Base-by-base conservation (phyloP, 2,797 vertebrate species). In the Taeniopygia guttata region DNA sequence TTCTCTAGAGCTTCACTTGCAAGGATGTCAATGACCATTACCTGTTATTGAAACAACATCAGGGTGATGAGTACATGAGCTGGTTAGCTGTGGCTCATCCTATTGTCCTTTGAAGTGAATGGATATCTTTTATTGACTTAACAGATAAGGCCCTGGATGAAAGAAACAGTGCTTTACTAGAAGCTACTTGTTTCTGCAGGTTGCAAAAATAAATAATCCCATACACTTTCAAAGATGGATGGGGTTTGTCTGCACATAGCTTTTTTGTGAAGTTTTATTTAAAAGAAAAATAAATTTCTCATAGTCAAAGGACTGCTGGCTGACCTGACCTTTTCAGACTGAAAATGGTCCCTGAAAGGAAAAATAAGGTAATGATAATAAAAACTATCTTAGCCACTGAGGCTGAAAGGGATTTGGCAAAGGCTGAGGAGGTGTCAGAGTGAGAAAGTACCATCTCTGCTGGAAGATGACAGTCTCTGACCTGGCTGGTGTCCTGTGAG, bases 391-490 rank as follows among this genome's bases (percentile, higher is more conserved):
- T 55, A 55, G 60, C 73, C 54, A 52, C 87, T 85, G n/a, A n/a
- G n/a, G n/a, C n/a, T n/a, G n/a, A 90, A 82, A 92, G 49, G 45
- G 45, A 74, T 82, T 90, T 97, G 94, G 70, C 84, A 94, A 67
- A 82, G 55, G 59, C 77, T 74, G 89, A 25, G 72, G 84, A 78
- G 78, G 58, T 79, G 64, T 69, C 92, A 69, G 45, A 90, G n/a
- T 89, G 81, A 93, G 84, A 68, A 85, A 60, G 19, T 16, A 91
- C 29, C 3, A 0, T 46, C 63, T 64, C 52, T 88, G 40, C 60
- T 89, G 73, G 81, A 70, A 56, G 87, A 55, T 55, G 68, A 27
- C 32, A 23, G 72, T 55, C 43, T 75, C 75, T 93, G 90, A 85
- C 64, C 66, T 0, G 4, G 22, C 42, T 1, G 1, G 40, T 68